These are phyloP conservation scores for Vollenhovia emeryi DNA, from an alignment of 1,140 invertebrate genomes.

Conservation along the genomic window DNA sequence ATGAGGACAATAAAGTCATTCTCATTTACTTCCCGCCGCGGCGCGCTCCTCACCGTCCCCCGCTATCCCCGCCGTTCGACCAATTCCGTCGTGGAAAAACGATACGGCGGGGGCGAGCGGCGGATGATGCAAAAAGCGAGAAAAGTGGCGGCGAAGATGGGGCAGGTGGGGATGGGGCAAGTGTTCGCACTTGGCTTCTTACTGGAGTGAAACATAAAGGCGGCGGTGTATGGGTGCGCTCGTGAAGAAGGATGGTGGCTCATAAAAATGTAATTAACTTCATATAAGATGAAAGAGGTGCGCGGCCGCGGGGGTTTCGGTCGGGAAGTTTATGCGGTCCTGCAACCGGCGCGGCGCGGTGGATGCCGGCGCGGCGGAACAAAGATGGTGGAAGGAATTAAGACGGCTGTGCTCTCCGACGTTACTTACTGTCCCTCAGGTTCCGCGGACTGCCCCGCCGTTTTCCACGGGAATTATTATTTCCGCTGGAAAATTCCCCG, in stretches of 20 bases:
- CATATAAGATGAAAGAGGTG: slow-evolving; percentile 72
- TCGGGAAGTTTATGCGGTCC: slow-evolving; percentile 27
- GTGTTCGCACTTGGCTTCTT: slow-evolving; percentile 58
- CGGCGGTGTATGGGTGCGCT: slow-evolving; percentile 36
- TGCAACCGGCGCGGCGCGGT: slow-evolving; percentile 26
- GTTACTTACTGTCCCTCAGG: slow-evolving; percentile 61
- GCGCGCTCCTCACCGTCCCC: neutral
- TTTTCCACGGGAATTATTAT: slow-evolving; percentile 70
- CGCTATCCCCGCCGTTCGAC: neutral
- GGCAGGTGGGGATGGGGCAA: neutral
- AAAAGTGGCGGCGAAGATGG: slow-evolving; percentile 32
- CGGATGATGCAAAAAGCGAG: slow-evolving; percentile 14
- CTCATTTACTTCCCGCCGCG: slow-evolving; percentile 63
- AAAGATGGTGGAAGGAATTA: slow-evolving; percentile 75
- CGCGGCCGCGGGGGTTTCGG: neutral
- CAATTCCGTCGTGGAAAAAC: slow-evolving; percentile 45
- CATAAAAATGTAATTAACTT: slow-evolving; percentile 78
- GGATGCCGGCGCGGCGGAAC: slow-evolving; percentile 26
- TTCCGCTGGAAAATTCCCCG: slow-evolving; percentile 64
- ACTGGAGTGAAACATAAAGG: slow-evolving; percentile 61
- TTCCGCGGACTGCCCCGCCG: slow-evolving; percentile 66
- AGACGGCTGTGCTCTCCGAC: slow-evolving; percentile 55
- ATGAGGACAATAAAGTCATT: slow-evolving; percentile 69
- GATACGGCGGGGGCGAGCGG: slow-evolving; percentile 46
- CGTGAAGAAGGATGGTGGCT: slow-evolving; percentile 68